phyloP scores from a whole-genome alignment of 2,797 vertebrate species.

The Dryobates pubescens region DNA sequence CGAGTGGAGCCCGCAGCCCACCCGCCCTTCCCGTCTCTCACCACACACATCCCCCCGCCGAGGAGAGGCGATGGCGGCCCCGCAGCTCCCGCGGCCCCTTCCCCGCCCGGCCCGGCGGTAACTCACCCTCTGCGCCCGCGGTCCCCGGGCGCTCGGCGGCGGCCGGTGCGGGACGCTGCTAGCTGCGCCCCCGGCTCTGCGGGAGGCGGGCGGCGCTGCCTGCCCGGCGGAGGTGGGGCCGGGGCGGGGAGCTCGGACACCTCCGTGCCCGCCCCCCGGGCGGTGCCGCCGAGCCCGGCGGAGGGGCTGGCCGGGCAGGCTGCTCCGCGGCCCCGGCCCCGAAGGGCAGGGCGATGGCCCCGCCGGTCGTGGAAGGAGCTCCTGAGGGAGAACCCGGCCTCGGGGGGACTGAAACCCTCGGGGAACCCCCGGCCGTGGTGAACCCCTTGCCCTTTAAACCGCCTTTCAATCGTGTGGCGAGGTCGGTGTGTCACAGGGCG shows the following conservation, averaged over 20 bases:
- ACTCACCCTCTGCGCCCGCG: neutral
- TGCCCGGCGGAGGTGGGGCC: neutral
- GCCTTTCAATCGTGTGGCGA: neutral
- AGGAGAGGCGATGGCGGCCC: neutral
- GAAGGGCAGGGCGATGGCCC: neutral
- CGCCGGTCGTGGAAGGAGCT: neutral
- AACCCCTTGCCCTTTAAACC: neutral
- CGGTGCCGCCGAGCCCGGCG: neutral
- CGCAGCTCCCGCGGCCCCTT: no score
- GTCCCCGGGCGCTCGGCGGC: neutral
- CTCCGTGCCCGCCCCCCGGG: neutral
- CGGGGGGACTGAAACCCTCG: no score
- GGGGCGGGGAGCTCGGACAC: slow-evolving; percentile 15
- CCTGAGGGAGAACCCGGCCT: neutral
- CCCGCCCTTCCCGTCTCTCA: neutral
- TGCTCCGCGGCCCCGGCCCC: no score
- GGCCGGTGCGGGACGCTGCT: neutral
- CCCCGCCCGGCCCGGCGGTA: neutral
- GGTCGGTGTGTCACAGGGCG: neutral
- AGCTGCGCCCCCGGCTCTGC: neutral
- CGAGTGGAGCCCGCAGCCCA: no score
- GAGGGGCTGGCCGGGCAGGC: neutral
- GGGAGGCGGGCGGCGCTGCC: neutral
- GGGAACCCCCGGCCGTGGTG: neutral
- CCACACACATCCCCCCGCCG: neutral